These are phyloP conservation scores for Macaria liturata DNA, from an alignment of 2,888 invertebrate species.

Conservation along the genomic window DNA sequence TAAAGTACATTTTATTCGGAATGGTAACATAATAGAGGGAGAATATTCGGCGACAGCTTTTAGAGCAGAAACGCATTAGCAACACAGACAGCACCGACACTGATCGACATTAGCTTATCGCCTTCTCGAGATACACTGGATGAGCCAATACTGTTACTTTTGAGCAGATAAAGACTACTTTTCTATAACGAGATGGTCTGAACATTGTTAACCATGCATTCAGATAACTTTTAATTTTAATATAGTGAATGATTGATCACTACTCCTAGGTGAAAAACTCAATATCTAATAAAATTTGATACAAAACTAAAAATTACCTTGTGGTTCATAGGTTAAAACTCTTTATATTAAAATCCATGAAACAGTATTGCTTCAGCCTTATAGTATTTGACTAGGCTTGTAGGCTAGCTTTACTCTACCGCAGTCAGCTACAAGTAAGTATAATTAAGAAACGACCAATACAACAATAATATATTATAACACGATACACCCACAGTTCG, in stretches of 20 bases:
- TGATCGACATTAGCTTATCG: conserved; percentile 61
- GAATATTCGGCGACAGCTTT: conserved; percentile 65
- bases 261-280: too few relatives aligned
- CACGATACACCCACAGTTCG: conserved; percentile 17
- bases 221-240: too few relatives aligned
- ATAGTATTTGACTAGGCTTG: conserved; percentile 48
- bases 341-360: not conserved
- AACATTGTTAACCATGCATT: too few relatives aligned
- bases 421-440: conserved; percentile 37
- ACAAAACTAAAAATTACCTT: too few relatives aligned
- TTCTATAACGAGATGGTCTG: too few relatives aligned
- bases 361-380: conserved; percentile 53
- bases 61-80: conserved; percentile 74
- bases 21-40: conserved; percentile 71
- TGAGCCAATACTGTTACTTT: conserved; percentile 36
- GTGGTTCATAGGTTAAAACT: too few relatives aligned
- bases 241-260: too few relatives aligned
- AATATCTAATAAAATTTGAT: too few relatives aligned
- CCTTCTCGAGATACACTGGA: conserved; percentile 54
- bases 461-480: not conserved
- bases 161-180: too few relatives aligned
- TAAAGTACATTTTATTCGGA: conserved; percentile 50
- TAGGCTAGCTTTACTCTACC: conserved; percentile 47
- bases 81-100: conserved; percentile 66
- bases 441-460: conserved; percentile 10